Base-by-base conservation (phyloP, 2,888 invertebrate species). In the Agapetus fuscipes region DNA sequence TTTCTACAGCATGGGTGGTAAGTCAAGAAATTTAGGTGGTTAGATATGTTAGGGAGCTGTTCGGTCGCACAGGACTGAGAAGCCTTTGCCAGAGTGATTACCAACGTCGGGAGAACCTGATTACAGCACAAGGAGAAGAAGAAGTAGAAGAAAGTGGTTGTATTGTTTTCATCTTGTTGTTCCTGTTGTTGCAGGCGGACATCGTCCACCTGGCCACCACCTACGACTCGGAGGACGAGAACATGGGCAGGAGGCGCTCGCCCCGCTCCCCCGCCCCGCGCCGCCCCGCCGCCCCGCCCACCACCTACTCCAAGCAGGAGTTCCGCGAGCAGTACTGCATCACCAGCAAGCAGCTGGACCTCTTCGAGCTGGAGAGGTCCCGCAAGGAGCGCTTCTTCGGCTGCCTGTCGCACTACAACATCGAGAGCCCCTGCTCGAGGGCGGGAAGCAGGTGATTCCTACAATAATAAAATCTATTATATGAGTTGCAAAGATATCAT, bases 261-360 rank as follows among this genome's bases (percentile, higher is more conserved):
- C 69, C 68, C 60, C 68, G 72, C 56, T 66, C 62, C 60, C 71
- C 74, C 44, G 17, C 26, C 12, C 11, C 28, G 57, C 65, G 66
- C 51, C 61, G 67, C 66, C 72, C 56, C 59, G 66, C 61, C 62
- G 67, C 61, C 55, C 66, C 61, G 62, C 69, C 61, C 54, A 73
- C 62, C 58, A 72, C 83, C 54, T 91, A 91, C 70, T 89, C 89
- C 45, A 84, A 89, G 57, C 76, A 86, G 67, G 87, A 87, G 68
- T 90, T 93, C 62, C 77, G 87, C 52, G 91, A 93, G 59, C 91
- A 91, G 66, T 93, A 93, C 70, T 93, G 91, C 71, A 87, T 93
- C 67, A 90, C 83, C 59, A 86, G 84, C 66, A 80, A 89, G 58
- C 89, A 90, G 62, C 67, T 91, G 61, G 84, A 85, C 57, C 78